A percentile compares a stretch with the other conserved stretches of the same genome.
These are phyloP conservation scores for Berghia stephanieae DNA, from an alignment of 1,140 invertebrate species.

Conservation along the genomic window DNA sequence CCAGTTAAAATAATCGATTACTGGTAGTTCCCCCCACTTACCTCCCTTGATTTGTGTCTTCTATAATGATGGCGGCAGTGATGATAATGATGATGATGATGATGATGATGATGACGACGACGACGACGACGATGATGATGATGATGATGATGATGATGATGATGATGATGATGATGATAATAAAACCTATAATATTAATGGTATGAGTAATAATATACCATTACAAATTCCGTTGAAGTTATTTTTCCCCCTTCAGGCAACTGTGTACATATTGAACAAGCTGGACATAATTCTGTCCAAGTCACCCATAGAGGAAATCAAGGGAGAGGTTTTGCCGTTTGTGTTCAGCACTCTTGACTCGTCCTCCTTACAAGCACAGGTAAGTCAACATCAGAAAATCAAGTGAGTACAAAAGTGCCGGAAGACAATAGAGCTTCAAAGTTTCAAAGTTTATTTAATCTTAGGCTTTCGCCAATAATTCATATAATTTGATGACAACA, in stretches of 20 bases:
- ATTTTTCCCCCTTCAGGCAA: no score
- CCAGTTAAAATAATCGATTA: no score
- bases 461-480: no score
- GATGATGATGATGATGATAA: constrained; percentile 26
- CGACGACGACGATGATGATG: constrained; percentile 20
- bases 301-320: constrained; percentile 81
- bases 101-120: constrained; percentile 36
- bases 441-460: no score
- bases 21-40: no score
- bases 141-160: constrained; percentile 33
- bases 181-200: no score
- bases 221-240: no score
- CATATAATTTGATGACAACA: no score
- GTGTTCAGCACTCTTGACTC: constrained; percentile 90
- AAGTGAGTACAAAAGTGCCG: no score
- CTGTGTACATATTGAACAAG: constrained; percentile 90
- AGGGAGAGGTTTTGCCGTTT: constrained; percentile 84
- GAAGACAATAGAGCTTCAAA: no score
- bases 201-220: no score
- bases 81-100: constrained; percentile 22
- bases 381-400: constrained; percentile 63
- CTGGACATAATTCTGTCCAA: constrained; percentile 90
- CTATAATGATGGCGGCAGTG: background rate
- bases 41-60: no score
- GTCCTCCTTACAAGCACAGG: constrained; percentile 91